A percentile compares a stretch with the other conserved stretches of the same genome.
Conservation (phyloP, 2,797 vertebrate species). For the Enteromius trimaculatus region DNA sequence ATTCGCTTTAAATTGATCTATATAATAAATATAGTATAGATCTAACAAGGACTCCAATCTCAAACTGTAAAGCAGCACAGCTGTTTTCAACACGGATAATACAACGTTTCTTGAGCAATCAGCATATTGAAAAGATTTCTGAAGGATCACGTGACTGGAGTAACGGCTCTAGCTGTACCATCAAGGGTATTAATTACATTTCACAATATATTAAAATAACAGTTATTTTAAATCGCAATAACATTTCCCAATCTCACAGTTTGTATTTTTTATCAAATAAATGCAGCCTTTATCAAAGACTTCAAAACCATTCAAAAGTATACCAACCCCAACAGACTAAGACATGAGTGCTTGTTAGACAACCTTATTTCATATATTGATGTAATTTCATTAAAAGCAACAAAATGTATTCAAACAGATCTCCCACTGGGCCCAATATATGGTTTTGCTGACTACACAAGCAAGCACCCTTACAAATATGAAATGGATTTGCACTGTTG, state of each 20-base stretch:
- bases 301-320: neutral
- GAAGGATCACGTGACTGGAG: neutral
- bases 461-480: neutral
- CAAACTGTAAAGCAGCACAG: neutral
- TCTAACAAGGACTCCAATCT: neutral
- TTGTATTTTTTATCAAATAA: neutral
- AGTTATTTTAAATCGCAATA: neutral
- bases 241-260: neutral
- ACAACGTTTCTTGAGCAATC: neutral
- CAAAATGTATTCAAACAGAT: neutral
- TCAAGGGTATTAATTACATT: neutral
- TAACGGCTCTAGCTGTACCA: neutral
- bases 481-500: conserved; percentile 7
- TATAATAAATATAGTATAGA: neutral
- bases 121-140: neutral
- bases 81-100: neutral
- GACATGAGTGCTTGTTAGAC: neutral
- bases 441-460: neutral
- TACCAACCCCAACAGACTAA: neutral
- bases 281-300: neutral
- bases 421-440: neutral
- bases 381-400: neutral
- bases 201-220: neutral
- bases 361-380: neutral
- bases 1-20: neutral